Evolutionary conservation across 2,888 invertebrate genomes (phyloP), one percentile per base, ranked within the genome.

Genomic region (Parnassius apollo): DNA sequence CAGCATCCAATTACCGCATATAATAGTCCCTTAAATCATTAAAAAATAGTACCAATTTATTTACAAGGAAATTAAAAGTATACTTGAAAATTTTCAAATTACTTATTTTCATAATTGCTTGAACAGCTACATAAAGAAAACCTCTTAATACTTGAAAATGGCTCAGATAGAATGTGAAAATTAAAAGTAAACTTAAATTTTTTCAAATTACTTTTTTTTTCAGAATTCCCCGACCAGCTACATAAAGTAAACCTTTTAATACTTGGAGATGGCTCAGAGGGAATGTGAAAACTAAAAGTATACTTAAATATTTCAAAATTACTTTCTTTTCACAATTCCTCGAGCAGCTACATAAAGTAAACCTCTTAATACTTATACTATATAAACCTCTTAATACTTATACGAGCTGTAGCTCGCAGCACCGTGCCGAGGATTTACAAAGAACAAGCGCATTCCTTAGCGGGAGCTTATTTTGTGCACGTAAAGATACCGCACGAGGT

Each of bases 381-480:
- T 18, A 18, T 18, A 18, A 18, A 18, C 18, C 18, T 18, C 18
- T 18, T 18, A 18, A 18, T 18, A 18, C 18, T 18, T 18, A 18
- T 18, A 18, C 18, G 18, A 18, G 18, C 18, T 18, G 18, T 22
- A 58, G 54, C 11, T 44, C 52, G 45, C 59, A 59, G 45, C 42
- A 42, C n/a, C 18, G 58, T 9, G 25, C 57, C 57, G 56, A 56
- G 59, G 59, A 66, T 61, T 65, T 57, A 53, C 61, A 63, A 66
- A 68, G 66, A 68, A 62, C 68, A 67, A 68, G 67, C 68, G 68
- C 74, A 78, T 76, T 80, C 80, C 81, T 77, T 77, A 74, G 70
- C 75, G 69, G 62, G 62, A 66, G 68, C 72, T 76, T 80, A 80
- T 81, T 83, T 80, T 77, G 80, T 81, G 81, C 82, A 75, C 76